Evolutionary conservation across 2,113 vertebrate species (phyloP).

Genomic region (Cyanocitta stelleri): DNA sequence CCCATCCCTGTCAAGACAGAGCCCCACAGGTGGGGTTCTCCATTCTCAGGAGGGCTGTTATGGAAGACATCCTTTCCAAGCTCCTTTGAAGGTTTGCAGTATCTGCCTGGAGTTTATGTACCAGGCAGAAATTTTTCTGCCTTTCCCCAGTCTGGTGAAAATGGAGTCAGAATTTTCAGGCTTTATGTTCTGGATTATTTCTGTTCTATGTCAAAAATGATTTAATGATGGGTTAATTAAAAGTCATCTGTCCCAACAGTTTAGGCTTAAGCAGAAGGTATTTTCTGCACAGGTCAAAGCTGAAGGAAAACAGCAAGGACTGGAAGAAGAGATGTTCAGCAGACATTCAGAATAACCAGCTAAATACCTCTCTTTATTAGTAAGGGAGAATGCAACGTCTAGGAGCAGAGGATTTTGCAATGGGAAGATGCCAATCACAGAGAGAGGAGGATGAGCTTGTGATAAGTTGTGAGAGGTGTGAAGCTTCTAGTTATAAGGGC

Average conservation of each 20-base stretch:
- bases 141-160: not conserved
- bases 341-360: not conserved
- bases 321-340: not conserved
- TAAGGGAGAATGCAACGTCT: not conserved
- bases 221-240: conserved; percentile 3
- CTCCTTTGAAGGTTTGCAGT: not conserved
- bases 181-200: not conserved
- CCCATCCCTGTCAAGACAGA: accelerated
- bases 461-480: not conserved
- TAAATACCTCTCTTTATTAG: not conserved
- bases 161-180: not conserved
- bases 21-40: not conserved
- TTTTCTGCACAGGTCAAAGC: not conserved
- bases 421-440: not conserved
- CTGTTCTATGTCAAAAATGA: not conserved
- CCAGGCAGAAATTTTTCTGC: not conserved
- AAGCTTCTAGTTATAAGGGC: not conserved
- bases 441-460: not conserved
- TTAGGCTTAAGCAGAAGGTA: not conserved
- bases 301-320: not conserved
- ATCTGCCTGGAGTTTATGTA: not conserved
- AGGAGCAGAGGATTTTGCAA: not conserved
- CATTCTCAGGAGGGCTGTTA: not conserved
- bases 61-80: not conserved
- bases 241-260: not conserved